Evolutionary conservation across 53 echinoderm and acorn worm genomes (phyloP).

Genomic region (Hippasteria phrygiana): DNA sequence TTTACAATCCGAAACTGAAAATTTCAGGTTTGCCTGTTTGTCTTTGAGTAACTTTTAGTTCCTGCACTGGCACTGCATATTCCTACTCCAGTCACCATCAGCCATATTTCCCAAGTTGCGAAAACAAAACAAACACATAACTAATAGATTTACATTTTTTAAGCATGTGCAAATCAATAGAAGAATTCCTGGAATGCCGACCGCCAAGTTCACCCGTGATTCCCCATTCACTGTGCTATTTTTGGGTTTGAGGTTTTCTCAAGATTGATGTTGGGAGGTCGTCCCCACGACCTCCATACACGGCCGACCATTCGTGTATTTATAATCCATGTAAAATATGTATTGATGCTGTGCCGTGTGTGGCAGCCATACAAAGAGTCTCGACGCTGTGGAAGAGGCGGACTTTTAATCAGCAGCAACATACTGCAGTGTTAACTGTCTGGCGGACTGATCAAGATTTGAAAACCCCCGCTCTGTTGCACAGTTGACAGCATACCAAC

Average conservation of each 20-base stretch:
- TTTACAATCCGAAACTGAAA: conserved; percentile 3
- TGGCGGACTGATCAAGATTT: not conserved
- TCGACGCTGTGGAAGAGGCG: not conserved
- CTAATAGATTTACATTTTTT: conserved; percentile 47
- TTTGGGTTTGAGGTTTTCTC: conserved; percentile 18
- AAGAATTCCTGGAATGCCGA: conserved; percentile 40
- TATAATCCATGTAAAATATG: conserved; percentile 38
- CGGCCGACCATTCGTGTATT: not conserved
- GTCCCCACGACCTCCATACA: conserved; percentile 7
- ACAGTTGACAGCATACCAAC: conserved; percentile 51
- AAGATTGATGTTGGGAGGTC: conserved; percentile 41
- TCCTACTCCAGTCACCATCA: not conserved
- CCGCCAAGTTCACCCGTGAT: conserved; percentile 40
- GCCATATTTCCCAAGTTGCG: not conserved
- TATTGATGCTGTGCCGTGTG: not conserved
- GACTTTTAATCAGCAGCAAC: not conserved
- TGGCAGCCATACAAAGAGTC: not conserved
- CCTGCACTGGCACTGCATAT: not conserved
- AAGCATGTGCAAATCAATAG: conserved; percentile 43
- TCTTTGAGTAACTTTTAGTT: not conserved
- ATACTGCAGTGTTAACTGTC: not conserved
- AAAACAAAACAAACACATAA: not conserved
- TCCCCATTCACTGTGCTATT: conserved; percentile 17
- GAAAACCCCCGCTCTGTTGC: not conserved
- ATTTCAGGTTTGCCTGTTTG: not conserved